These are phyloP conservation scores for Otus sunia DNA, from an alignment of 2,113 vertebrate species.

Conservation along the genomic window DNA sequence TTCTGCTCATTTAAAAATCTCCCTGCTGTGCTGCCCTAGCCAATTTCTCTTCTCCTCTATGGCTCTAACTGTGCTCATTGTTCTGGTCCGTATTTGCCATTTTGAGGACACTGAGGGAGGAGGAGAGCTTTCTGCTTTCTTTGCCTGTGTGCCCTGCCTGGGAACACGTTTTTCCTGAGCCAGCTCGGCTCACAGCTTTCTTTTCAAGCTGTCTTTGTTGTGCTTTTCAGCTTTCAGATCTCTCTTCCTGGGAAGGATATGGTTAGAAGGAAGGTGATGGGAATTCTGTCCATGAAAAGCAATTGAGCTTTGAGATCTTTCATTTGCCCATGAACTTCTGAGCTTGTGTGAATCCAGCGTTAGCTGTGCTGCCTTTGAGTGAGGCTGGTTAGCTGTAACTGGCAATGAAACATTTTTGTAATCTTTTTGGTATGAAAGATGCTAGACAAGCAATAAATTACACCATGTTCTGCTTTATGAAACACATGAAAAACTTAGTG, in stretches of 20 bases:
- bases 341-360: not conserved
- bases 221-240: not conserved
- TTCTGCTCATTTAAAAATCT: slow-evolving; percentile 57
- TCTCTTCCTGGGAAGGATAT: not conserved
- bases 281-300: not conserved
- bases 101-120: not conserved
- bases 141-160: not conserved
- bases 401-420: slow-evolving; percentile 20
- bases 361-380: not conserved
- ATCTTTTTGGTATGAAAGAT: not conserved
- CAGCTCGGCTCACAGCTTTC: not conserved
- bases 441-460: slow-evolving; percentile 38
- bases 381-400: slow-evolving; percentile 16
- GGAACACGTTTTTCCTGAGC: not conserved
- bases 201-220: not conserved
- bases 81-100: not conserved
- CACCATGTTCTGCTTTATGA: slow-evolving; percentile 41
- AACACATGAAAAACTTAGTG: not conserved
- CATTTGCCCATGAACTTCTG: not conserved
- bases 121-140: not conserved
- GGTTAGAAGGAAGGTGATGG: not conserved
- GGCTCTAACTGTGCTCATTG: not conserved
- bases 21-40: slow-evolving; percentile 14
- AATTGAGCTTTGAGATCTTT: slow-evolving; percentile 11
- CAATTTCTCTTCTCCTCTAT: not conserved